These are phyloP conservation scores for Chlorops oryzae DNA, from an alignment of 1,140 invertebrate genomes.

Conservation along the genomic window DNA sequence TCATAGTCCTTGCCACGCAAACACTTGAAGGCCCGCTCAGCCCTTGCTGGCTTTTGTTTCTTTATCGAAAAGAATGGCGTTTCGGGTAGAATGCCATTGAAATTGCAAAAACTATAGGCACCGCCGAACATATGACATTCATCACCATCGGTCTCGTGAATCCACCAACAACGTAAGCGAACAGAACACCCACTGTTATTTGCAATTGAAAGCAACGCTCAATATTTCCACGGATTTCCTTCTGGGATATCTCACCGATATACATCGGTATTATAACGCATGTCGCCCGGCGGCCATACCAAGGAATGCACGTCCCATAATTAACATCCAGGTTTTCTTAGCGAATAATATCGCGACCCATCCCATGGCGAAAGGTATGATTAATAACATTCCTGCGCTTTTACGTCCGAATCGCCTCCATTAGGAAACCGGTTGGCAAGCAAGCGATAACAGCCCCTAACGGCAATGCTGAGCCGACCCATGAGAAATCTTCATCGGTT, in stretches of 20 bases:
- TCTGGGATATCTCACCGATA: constrained; percentile 65
- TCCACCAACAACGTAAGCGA: constrained; percentile 55
- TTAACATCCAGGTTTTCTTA: constrained; percentile 56
- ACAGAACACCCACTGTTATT: constrained; percentile 61
- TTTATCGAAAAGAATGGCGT: constrained; percentile 53
- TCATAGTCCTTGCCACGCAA: constrained; percentile 64
- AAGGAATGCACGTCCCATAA: constrained; percentile 62
- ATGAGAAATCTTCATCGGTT: no score
- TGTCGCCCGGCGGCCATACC: constrained; percentile 64
- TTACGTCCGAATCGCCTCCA: constrained; percentile 67
- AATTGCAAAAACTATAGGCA: constrained; percentile 56
- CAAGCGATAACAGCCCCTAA: constrained; percentile 54
- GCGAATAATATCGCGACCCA: constrained; percentile 62
- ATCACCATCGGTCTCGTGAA: constrained; percentile 45
- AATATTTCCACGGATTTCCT: constrained; percentile 60
- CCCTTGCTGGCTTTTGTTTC: constrained; percentile 57
- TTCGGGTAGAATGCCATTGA: constrained; percentile 63
- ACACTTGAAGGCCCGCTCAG: constrained; percentile 58
- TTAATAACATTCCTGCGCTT: constrained; percentile 57
- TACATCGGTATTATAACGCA: constrained; percentile 68
- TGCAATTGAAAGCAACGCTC: constrained; percentile 64
- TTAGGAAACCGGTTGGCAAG: constrained; percentile 57
- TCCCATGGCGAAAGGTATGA: constrained; percentile 60
- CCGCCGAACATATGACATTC: constrained; percentile 55
- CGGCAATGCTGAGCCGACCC: constrained; percentile 33